These are phyloP conservation scores for Eutolmus rufibarbis DNA, from an alignment of 2,888 invertebrate species.

Conservation along the genomic window DNA sequence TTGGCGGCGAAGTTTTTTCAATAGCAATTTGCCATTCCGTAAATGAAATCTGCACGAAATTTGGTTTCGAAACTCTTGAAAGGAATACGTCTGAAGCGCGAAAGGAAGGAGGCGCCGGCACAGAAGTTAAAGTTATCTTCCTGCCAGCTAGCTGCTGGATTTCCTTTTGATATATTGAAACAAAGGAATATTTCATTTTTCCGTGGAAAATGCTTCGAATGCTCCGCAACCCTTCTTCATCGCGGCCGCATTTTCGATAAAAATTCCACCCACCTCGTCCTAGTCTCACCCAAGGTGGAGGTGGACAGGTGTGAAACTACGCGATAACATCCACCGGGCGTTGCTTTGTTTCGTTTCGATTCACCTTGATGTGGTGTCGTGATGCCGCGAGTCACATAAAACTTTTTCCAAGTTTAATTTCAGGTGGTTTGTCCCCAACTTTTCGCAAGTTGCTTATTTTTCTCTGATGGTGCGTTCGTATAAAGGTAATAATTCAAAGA, in stretches of 20 bases:
- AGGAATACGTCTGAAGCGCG: background rate
- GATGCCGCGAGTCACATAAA: background rate
- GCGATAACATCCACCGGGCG: background rate
- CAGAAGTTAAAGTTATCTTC: background rate
- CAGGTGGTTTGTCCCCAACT: background rate
- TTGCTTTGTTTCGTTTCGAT: background rate
- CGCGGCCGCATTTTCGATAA: background rate
- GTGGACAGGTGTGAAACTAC: background rate
- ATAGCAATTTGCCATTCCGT: background rate
- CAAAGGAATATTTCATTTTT: background rate
- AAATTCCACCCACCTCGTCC: background rate
- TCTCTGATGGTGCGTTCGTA: background rate
- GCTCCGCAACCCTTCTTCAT: background rate
- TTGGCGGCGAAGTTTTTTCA: background rate
- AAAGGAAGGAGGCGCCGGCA: background rate
- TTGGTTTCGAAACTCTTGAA: background rate
- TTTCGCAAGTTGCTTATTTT: background rate
- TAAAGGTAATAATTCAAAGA: background rate
- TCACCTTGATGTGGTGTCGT: background rate
- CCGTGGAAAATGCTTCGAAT: background rate
- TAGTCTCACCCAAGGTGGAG: background rate
- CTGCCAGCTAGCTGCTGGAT: background rate
- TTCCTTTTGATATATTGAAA: background rate
- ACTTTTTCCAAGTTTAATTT: background rate
- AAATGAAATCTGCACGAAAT: background rate